phyloP scores from a whole-genome alignment of 2,113 vertebrate genomes.

The Oreotrochilus melanogaster region DNA sequence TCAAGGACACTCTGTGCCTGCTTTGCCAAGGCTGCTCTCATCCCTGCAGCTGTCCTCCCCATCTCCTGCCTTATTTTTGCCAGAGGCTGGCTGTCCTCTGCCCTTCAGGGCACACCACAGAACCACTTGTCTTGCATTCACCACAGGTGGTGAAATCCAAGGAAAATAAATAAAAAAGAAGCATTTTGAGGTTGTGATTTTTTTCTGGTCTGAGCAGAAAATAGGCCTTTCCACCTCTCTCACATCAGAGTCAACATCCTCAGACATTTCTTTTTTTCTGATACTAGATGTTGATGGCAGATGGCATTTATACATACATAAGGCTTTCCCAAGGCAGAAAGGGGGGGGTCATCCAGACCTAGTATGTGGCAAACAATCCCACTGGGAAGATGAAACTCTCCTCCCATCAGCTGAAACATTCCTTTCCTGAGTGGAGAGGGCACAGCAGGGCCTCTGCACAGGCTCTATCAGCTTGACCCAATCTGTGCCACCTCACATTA shows the following conservation, averaged over 20 bases:
- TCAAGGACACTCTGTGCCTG: neutral
- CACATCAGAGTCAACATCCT: neutral
- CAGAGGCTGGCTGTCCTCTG: neutral
- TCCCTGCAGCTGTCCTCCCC: neutral
- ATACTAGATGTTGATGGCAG: neutral
- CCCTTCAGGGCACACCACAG: neutral
- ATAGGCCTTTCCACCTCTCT: neutral
- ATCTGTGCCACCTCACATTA: fast-evolving
- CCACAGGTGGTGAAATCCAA: neutral
- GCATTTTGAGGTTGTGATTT: fast-evolving
- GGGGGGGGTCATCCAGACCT: neutral
- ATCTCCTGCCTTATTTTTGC: neutral
- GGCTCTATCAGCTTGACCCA: fast-evolving
- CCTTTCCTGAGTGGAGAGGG: neutral
- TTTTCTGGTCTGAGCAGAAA: neutral
- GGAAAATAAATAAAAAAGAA: neutral
- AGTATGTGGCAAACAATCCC: neutral
- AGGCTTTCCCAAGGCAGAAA: neutral
- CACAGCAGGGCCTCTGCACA: neutral
- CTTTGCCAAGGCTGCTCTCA: neutral
- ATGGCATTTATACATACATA: neutral
- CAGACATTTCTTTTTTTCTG: neutral
- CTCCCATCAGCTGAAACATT: neutral
- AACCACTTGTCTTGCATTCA: neutral
- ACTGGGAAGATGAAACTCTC: neutral